Evolutionary conservation across 2,888 invertebrate species (phyloP).

Genomic region (Pollenia angustigena): DNA sequence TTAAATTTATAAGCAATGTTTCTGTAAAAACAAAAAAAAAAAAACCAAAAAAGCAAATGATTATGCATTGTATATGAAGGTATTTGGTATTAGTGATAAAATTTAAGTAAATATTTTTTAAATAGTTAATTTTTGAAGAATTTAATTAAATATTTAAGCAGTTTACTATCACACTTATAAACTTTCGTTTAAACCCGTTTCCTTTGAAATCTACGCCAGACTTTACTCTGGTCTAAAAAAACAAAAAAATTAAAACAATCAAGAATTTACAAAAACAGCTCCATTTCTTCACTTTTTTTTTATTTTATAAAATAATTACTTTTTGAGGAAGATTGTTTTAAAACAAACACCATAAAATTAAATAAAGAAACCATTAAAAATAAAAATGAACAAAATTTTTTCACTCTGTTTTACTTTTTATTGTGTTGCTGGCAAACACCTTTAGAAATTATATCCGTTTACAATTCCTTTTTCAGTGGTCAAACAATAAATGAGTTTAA

Average conservation of each 20-base stretch:
- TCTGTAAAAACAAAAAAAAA: no score
- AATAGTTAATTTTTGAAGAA: no score
- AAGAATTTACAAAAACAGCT: neutral
- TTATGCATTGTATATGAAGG: no score
- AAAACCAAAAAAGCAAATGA: no score
- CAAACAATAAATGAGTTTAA: slow-evolving; percentile 44
- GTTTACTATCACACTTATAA: neutral
- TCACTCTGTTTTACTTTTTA: neutral
- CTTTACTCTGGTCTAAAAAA: neutral
- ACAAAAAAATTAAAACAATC: neutral
- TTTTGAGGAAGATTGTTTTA: neutral
- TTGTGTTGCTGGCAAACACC: slow-evolving; percentile 23
- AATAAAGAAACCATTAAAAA: slow-evolving; percentile 34
- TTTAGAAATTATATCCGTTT: slow-evolving; percentile 35
- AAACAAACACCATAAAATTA: slow-evolving; percentile 38
- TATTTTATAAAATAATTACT: slow-evolving; percentile 2
- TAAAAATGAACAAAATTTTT: slow-evolving; percentile 3
- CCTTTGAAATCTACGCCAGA: neutral
- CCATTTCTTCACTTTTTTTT: neutral
- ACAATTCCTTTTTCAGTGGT: slow-evolving; percentile 6
- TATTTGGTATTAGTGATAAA: no score
- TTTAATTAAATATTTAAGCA: neutral
- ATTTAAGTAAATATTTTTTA: no score
- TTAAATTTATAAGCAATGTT: no score
- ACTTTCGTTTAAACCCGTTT: neutral